These are phyloP conservation scores for Pachypeltis micranthus DNA, from an alignment of 1,140 invertebrate genomes.

Conservation along the genomic window DNA sequence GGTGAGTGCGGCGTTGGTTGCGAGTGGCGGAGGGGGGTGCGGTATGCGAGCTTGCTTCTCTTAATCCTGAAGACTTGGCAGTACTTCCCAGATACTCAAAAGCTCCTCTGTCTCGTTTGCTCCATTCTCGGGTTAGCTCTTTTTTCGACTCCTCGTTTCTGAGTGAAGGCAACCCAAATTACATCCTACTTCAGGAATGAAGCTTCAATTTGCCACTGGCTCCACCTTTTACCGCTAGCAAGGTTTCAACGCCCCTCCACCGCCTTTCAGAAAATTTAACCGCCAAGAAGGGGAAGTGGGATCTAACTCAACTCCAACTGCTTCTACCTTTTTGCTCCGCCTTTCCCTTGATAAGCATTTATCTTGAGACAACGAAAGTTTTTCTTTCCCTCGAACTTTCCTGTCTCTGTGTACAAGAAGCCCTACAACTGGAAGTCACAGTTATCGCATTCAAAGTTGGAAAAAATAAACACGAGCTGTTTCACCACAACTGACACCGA, in stretches of 20 bases:
- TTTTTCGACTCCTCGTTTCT: neutral
- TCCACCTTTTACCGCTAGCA: neutral
- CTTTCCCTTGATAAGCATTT: neutral
- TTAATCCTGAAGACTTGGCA: neutral
- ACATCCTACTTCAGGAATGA: neutral
- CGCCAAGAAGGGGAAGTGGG: neutral
- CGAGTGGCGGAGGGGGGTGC: no score
- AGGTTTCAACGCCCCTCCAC: neutral
- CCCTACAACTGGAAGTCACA: neutral
- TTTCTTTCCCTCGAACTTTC: neutral
- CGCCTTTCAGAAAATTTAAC: conserved; percentile 5
- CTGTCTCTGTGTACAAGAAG: neutral
- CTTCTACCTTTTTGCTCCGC: neutral
- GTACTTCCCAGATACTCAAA: no score
- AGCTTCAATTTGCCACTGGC: neutral
- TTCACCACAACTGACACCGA: no score
- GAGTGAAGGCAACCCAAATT: conserved; percentile 9
- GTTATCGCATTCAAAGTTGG: neutral
- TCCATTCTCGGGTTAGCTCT: neutral
- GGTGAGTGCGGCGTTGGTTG: no score
- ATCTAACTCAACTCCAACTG: neutral
- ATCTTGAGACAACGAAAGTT: neutral
- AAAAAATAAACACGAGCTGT: no score
- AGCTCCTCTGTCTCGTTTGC: no score
- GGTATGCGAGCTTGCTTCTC: neutral